Base-by-base conservation (phyloP, 2,888 invertebrate species). In the Odontomyia ornata region DNA sequence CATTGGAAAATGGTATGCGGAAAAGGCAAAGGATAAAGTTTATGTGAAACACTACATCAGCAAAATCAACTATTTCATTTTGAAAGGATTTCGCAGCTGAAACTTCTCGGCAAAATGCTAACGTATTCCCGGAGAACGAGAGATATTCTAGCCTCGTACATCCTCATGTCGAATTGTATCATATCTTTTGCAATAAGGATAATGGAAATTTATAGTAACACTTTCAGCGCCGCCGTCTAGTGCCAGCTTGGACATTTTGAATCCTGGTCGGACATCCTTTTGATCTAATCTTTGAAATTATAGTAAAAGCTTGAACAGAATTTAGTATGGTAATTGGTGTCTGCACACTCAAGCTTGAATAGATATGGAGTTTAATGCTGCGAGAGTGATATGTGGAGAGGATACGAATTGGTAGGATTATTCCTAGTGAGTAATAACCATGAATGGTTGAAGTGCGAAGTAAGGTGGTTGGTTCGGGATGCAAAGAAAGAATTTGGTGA, bases 221-320 rank as follows among this genome's bases (percentile, higher is more conserved):
- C 56, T 52, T n/a, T 36, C 36, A 36, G 36, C 28, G 25, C 1
- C 23, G 25, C n/a, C 13, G 18, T 15, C 13, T 46, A 43, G 21
- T 18, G 18, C 13, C 21, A 23, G 18, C 47, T 21, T 27, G 46
- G 71, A 47, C 47, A 18, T 15, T 47, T 2, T 25, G 27, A 47
- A 52, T 71, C 71, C 71, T n/a, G 21, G 46, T 21, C 56, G 56
- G 52, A 72, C 21, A 72, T 72, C 56, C 56, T 72, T 25, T 36
- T 28, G 72, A 72, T 72, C n/a, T 72, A 72, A 72, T 72, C 72
- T 72, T 18, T 27, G 15, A 56, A 72, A 52, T 72, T 72, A 72
- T 72, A 13, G 56, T 52, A 56, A 18, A n/a, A 52, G 56, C 21
- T 15, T 7, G 60, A 5, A 23, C 13, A 18, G n/a, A 18, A 27